A percentile compares a stretch with the other conserved stretches of the same genome.
Evolutionary conservation across 64 coral and sea anemone genomes (phyloP).

Genomic region (Trachythela sp.): DNA sequence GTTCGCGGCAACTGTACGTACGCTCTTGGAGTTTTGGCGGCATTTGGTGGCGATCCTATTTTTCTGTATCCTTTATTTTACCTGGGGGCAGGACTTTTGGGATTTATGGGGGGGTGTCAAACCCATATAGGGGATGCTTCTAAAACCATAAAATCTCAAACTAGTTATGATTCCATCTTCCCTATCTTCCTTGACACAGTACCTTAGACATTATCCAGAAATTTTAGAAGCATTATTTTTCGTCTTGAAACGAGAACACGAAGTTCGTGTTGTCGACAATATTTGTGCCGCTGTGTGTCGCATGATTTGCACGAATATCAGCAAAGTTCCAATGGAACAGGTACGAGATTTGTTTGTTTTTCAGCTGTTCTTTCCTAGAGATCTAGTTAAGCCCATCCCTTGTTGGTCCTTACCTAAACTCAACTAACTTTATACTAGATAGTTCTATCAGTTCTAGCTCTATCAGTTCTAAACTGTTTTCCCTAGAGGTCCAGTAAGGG

Average conservation of each 20-base stretch:
- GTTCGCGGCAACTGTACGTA: conserved; percentile 85
- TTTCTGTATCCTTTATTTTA: conserved; percentile 67
- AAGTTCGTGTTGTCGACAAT: conserved; percentile 70
- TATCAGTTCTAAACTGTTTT: too few relatives aligned
- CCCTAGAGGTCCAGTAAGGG: too few relatives aligned
- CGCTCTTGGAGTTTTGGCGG: conserved; percentile 72
- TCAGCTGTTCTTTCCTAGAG: too few relatives aligned
- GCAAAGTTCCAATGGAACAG: conserved; percentile 76
- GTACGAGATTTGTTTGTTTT: neutral
- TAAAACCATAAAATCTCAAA: too few relatives aligned
- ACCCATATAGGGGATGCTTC: too few relatives aligned
- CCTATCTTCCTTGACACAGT: conserved; percentile 43
- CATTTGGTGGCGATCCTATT: conserved; percentile 74
- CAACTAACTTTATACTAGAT: too few relatives aligned
- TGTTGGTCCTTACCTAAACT: too few relatives aligned
- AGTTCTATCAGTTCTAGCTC: too few relatives aligned
- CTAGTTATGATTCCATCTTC: too few relatives aligned
- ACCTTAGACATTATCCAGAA: conserved; percentile 62
- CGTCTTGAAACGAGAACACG: conserved; percentile 53
- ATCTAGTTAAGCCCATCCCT: too few relatives aligned
- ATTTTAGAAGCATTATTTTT: conserved; percentile 71
- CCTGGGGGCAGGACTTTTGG: neutral
- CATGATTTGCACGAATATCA: conserved; percentile 75
- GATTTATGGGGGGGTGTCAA: neutral
- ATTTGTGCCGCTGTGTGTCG: conserved; percentile 87